A percentile compares a stretch with the other conserved stretches of the same genome.
Evolutionary conservation across 2,888 invertebrate genomes (phyloP).

Genomic region (Mycalesis mineus): DNA sequence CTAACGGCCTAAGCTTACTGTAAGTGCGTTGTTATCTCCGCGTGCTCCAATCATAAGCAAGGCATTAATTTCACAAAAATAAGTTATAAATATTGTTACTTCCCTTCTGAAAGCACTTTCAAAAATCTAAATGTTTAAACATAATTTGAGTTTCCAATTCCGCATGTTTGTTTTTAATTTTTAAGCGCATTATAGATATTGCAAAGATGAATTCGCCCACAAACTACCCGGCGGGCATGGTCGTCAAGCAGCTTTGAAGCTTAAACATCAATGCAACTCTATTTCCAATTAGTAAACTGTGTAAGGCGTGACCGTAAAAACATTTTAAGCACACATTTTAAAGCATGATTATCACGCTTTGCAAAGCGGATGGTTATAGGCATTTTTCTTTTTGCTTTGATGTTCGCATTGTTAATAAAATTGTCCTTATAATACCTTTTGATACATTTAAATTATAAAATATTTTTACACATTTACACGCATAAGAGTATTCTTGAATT

Average conservation of each 20-base stretch:
- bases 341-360: constrained; percentile 72
- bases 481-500: neutral
- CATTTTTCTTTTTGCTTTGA: constrained; percentile 32
- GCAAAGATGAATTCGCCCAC: constrained; percentile 39
- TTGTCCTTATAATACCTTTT: neutral
- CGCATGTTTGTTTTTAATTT: constrained; percentile 53
- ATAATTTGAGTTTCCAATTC: constrained; percentile 48
- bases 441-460: constrained; percentile 14
- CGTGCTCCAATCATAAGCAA: constrained; percentile 75
- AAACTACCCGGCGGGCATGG: constrained; percentile 67
- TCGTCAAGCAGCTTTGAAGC: constrained; percentile 56
- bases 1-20: constrained; percentile 75
- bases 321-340: constrained; percentile 56
- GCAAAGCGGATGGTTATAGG: constrained; percentile 72
- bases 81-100: constrained; percentile 63
- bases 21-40: constrained; percentile 78
- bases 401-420: constrained; percentile 19
- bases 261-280: constrained; percentile 51
- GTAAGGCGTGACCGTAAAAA: constrained; percentile 63
- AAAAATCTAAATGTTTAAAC: constrained; percentile 50
- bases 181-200: constrained; percentile 57
- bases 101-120: constrained; percentile 69
- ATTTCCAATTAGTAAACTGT: constrained; percentile 67
- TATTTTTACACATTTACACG: constrained; percentile 6
- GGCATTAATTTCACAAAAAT: constrained; percentile 72